These are phyloP conservation scores for Erythrocebus patas DNA, from an alignment of 2,113 vertebrate species.

Conservation along the genomic window DNA sequence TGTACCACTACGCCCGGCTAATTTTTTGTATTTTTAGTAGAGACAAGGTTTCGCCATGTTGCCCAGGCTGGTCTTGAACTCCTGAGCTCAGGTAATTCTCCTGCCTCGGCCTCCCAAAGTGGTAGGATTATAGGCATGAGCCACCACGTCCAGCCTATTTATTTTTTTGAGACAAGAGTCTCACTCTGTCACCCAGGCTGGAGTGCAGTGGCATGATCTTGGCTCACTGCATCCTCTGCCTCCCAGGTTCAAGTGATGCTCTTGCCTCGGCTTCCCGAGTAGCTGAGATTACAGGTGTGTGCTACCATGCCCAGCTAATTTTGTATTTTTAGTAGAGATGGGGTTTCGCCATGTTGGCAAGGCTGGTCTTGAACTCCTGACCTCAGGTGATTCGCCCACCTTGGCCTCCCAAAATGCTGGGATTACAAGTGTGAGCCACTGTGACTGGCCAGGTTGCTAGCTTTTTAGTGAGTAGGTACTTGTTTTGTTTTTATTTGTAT, in stretches of 20 bases:
- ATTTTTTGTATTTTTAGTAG: neutral
- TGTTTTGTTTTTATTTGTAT: neutral
- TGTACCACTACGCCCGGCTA: neutral
- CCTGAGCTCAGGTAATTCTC: neutral
- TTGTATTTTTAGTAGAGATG: too few relatives aligned
- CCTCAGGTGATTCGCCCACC: too few relatives aligned
- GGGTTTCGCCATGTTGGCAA: too few relatives aligned
- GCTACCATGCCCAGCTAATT: too few relatives aligned
- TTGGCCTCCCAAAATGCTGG: too few relatives aligned
- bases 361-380: too few relatives aligned
- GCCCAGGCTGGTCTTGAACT: neutral
- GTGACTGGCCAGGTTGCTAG: neutral
- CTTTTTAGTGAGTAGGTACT: neutral
- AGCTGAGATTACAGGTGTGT: too few relatives aligned
- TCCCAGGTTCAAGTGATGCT: neutral
- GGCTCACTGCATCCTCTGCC: neutral
- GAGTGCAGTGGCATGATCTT: neutral
- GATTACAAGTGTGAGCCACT: too few relatives aligned
- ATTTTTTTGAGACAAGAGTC: neutral
- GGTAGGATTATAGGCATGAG: neutral
- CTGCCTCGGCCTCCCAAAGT: neutral
- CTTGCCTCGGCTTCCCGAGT: too few relatives aligned
- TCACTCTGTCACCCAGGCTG: too few relatives aligned
- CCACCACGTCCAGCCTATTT: neutral
- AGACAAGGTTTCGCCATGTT: neutral